phyloP scores from a whole-genome alignment of 2,888 invertebrate genomes.

The Drymonia ruficornis region DNA sequence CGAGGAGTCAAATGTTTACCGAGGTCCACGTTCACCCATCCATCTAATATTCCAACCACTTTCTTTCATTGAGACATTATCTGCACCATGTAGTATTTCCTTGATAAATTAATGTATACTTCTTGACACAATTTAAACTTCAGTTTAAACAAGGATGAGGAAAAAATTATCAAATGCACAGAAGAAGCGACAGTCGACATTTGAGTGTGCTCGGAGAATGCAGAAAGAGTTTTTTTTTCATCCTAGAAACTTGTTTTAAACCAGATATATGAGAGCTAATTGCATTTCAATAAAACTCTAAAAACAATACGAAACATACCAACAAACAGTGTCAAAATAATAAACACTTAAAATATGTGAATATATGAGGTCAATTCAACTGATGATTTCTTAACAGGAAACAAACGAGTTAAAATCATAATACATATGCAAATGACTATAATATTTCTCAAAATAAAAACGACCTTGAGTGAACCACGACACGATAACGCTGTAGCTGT shows the following conservation, averaged over 20 bases:
- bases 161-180: neutral
- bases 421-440: conserved; percentile 19
- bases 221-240: conserved; percentile 15
- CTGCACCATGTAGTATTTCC: conserved; percentile 18
- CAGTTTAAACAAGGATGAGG: neutral
- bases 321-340: too few relatives aligned
- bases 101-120: conserved; percentile 25
- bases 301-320: neutral
- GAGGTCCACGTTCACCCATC: conserved; percentile 36
- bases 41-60: conserved; percentile 24
- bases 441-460: conserved; percentile 30
- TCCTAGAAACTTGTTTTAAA: conserved; percentile 25
- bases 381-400: neutral
- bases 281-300: conserved; percentile 5
- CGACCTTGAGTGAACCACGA: conserved; percentile 66
- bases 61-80: conserved; percentile 18
- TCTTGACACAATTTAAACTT: conserved; percentile 31
- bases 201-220: conserved; percentile 15
- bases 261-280: conserved; percentile 17
- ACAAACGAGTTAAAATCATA: neutral
- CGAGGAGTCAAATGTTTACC: conserved; percentile 49
- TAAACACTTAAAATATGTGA: neutral
- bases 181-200: neutral
- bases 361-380: conserved; percentile 1
- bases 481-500: conserved; percentile 42